Evolutionary conservation across 1,140 invertebrate genomes (phyloP), one percentile per base, ranked within the genome.

Genomic region (Trichogramma pretiosum): DNA sequence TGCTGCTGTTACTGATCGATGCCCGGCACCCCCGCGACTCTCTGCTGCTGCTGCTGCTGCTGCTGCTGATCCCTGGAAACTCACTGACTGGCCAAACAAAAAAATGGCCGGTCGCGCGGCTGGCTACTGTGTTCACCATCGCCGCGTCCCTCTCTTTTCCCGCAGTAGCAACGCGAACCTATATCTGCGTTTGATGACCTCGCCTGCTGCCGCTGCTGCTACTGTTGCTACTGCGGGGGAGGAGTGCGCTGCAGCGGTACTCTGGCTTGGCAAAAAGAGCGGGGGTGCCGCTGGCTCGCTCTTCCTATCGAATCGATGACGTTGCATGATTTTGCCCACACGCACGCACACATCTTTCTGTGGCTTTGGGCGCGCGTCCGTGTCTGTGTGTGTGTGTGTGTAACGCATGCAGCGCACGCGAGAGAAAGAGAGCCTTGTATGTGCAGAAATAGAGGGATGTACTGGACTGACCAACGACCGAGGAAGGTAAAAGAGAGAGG

Each of bases 81-180:
- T 68, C 67, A 69, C 67, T 70, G 66, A 72, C 68, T 70, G 66
- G 65, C 67, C 69, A 72, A 68, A 72, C 69, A 69, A 72, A 72
- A 49, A 72, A 70, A 72, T 72, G 68, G 66, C 68, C 67, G 65
- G 65, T 61, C 17, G 63, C 65, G 54, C 55, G 56, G 57, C 58
- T 54, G 52, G 59, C 64, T 61, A 55, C 60, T 10, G 13, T 16
- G 16, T n/a, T 34, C 32, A 5, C 32, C 26, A 19, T n/a, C 5
- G 5, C 23, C 36, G 38, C 18, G 17, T 48, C 38, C 8, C 33
- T 41, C 46, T 42, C 38, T n/a, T 18, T 48, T n/a, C 4, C 46
- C n/a, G 57, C 61, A 61, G 63, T 59, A 62, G 60, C 58, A 57
- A 64, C 56, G 47, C 59, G 61, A 63, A 66, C 66, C 68, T 65